A percentile compares a stretch with the other conserved stretches of the same genome.
phyloP scores from a whole-genome alignment of 2,888 invertebrate species.

The Steinernema hermaphroditum region DNA sequence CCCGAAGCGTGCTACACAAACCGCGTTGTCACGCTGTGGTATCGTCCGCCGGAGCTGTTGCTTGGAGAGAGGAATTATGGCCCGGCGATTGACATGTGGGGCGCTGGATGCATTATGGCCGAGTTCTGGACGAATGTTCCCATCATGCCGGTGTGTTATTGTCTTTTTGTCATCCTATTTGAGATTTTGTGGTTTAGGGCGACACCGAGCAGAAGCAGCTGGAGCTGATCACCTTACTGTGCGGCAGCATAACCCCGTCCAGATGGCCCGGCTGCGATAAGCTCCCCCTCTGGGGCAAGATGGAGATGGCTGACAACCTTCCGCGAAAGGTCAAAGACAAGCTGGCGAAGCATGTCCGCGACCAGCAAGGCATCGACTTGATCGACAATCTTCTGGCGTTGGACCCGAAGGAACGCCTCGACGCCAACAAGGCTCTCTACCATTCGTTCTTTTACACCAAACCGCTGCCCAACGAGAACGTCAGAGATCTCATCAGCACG shows the following conservation, averaged over 20 bases:
- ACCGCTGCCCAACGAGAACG: slow-evolving; percentile 78
- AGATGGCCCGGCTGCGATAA: slow-evolving; percentile 74
- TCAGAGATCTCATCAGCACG: slow-evolving; percentile 59
- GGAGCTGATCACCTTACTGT: slow-evolving; percentile 88
- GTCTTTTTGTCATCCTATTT: background rate
- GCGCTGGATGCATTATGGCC: slow-evolving; percentile 95
- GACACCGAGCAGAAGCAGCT: slow-evolving; percentile 94
- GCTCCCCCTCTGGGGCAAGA: slow-evolving; percentile 43
- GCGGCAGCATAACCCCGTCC: slow-evolving; percentile 89
- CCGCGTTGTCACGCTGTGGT: slow-evolving; percentile 95
- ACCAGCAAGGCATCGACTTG: slow-evolving; percentile 78
- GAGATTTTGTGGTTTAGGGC: slow-evolving; percentile 71
- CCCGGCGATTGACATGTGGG: slow-evolving; percentile 88
- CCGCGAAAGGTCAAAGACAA: slow-evolving; percentile 36
- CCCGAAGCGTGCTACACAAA: slow-evolving; percentile 78
- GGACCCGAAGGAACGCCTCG: slow-evolving; percentile 84
- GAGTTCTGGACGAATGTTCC: slow-evolving; percentile 94
- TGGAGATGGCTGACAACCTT: slow-evolving; percentile 39
- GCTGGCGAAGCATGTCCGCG: too few relatives aligned
- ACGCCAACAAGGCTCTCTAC: slow-evolving; percentile 83
- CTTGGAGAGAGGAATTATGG: slow-evolving; percentile 80
- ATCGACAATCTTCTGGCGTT: slow-evolving; percentile 86
- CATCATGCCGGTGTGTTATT: slow-evolving; percentile 68
- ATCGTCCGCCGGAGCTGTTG: slow-evolving; percentile 72
- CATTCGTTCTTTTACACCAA: slow-evolving; percentile 99